Evolutionary conservation across 2,113 vertebrate species (phyloP), one percentile per base, ranked within the genome.

Genomic region (Harpagus bidentatus): DNA sequence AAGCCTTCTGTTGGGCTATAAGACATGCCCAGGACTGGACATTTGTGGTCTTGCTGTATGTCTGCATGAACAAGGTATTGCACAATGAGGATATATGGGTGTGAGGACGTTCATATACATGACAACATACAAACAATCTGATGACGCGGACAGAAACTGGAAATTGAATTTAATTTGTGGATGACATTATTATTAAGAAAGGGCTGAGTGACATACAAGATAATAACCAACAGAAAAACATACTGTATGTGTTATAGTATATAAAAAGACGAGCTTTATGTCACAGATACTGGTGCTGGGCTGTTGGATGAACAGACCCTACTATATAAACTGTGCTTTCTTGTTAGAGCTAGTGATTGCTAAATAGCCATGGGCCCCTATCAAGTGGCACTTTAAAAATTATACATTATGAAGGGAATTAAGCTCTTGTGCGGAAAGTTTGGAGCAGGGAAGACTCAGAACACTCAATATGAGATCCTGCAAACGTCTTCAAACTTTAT

Each of bases 11-110:
- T 25, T 55, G 59, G 29, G n/a, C 25, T 59, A 28, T 31, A 5
- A 38, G 28, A 7, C 2, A 1, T 43, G 8, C 7, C 31, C n/a
- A 38, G 32, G 31, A 45, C 21, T 6, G 2, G 28, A 18, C 8
- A 17, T 7, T 8, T 81, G 31, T 63, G 21, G 10, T 50, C 20
- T 70, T 29, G 20, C 34, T 56, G 6, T 1, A 0, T 53, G 29
- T 43, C 40, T 85, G 17, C 29, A 8, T 40, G 43, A 62, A 50
- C 26, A 29, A 71, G 21, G 18, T 70, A 29, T 38, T 50, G 42
- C 10, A 11, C 10, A 29, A 16, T 22, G 25, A 73, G 16, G 22
- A 50, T 55, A 22, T 6, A 10, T 1, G 2, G 13, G 11, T 58
- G 16, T 69, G 32, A 61, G 36, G 55, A 13, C 56, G 29, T 38